Evolutionary conservation across 2,888 invertebrate genomes (phyloP), one percentile per base, ranked within the genome.

Genomic region (Cantharis nigra): DNA sequence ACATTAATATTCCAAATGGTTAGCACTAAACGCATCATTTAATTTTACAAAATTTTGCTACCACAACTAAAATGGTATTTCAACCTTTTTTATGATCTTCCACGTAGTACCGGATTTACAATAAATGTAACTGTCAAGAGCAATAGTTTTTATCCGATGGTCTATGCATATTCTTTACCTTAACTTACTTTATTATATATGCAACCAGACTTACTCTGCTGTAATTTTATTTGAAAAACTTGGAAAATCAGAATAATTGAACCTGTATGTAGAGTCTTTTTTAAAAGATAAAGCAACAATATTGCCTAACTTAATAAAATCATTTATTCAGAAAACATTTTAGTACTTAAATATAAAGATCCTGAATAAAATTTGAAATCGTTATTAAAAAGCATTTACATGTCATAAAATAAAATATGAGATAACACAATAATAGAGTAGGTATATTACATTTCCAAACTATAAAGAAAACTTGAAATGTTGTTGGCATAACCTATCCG

Each of bases 401-500:
- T 49, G 49, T 49, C 49, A 49, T 49, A 49, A 49, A 7, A 49
- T 49, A 49, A 49, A 49, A 49, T 49, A 49, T 49, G 49, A 49
- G n/a, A 49, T n/a, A 49, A 49, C 49, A 49, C 7, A 49, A 49
- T 49, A 49, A 49, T 49, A 10, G 76, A 67, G 69, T 72, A 73
- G 28, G 28, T 30, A 30, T 76, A 76, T 72, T 73, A 73, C 76
- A 69, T 76, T 76, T 70, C 65, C 72, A 70, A 76, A 76, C 76
- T 76, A 70, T 76, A 76, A 76, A 76, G 72, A 76, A 76, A 49
- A 49, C 70, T 70, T 70, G 72, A 76, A 76, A 76, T 70, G 76
- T 70, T 76, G 73, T 73, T 76, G 76, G 76, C 76, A 76, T 76
- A 76, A 76, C 73, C 76, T 76, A 76, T 76, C 76, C 73, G 65